Evolutionary conservation across 2,797 vertebrate genomes (phyloP), one percentile per base, ranked within the genome.

Genomic region (Chiloscyllium punctatum): DNA sequence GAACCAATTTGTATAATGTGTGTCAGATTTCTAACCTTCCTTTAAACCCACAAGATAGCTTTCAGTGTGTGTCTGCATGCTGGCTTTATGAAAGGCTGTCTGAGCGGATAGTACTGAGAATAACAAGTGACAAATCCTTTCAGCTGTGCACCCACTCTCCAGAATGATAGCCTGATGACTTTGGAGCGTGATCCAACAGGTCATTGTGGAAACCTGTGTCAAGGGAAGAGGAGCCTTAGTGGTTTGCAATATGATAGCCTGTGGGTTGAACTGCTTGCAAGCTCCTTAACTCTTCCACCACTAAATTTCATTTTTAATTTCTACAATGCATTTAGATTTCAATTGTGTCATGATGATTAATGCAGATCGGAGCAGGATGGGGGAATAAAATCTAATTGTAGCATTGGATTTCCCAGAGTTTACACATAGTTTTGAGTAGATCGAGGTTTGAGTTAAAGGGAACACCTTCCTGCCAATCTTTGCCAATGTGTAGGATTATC

Each of bases 1-100:
- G 90, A 92, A 92, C 90, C 90, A 92, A 66, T 92, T 92, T 92
- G n/a, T 92, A 92, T 92, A 92, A 69, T 92, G 42, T 92, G 90
- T 92, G 90, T 92, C 90, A 69, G 62, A 69, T 92, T 92, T 92
- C 90, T 69, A 92, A 42, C 90, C 90, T 92, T 92, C 62, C 62
- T 66, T 92, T 92, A 92, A 68, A 92, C 42, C 90, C 90, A 92
- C 90, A 92, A 92, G 90, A 68, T 92, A 92, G 9, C 90, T 69
- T 92, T 92, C 90, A 92, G 66, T 37, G 21, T 37, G 21, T 37
- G 66, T 48, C 82, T 84, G 82, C 48, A 51, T 68, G 62, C 68
- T 92, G n/a, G 90, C 57, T 68, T 92, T 92, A 68, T 69, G 66
- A 92, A 92, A n/a, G 66, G n/a, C 90, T 92, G 90, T 92, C 90